A percentile compares a stretch with the other conserved stretches of the same genome.
Evolutionary conservation across 2,888 invertebrate species (phyloP).

Genomic region (Drosophila borealis): DNA sequence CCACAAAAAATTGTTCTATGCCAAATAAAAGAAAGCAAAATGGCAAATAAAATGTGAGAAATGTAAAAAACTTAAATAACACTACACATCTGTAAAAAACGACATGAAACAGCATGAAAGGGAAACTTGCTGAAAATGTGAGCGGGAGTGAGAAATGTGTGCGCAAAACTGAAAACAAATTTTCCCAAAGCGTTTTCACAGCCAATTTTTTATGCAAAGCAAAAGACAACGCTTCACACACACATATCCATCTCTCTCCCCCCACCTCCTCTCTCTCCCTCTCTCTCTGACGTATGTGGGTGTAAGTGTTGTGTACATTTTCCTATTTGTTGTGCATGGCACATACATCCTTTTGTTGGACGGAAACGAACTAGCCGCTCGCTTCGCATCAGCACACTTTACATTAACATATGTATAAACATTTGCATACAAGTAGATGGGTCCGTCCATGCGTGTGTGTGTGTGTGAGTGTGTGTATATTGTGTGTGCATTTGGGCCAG

Average conservation of each 20-base stretch:
- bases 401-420: constrained; percentile 16
- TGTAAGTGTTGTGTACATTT: constrained; percentile 33
- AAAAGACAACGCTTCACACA: constrained; percentile 68
- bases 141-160: constrained; percentile 43
- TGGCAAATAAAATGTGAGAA: constrained; percentile 25
- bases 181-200: constrained; percentile 79
- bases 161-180: constrained; percentile 67
- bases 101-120: constrained; percentile 41
- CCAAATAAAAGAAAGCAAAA: constrained; percentile 20
- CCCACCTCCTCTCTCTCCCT: neutral
- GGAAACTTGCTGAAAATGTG: constrained; percentile 40
- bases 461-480: constrained; percentile 2
- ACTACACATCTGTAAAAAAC: constrained; percentile 37
- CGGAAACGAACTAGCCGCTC: constrained; percentile 33
- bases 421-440: constrained; percentile 7
- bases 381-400: constrained; percentile 30
- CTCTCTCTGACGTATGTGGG: neutral
- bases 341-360: constrained; percentile 75
- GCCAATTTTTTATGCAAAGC: constrained; percentile 81
- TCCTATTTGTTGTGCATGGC: constrained; percentile 63
- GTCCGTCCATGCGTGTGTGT: constrained; percentile 10
- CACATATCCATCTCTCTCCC: neutral
- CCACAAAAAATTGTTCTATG: constrained; percentile 25
- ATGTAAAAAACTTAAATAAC: constrained; percentile 32
- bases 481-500: constrained; percentile 56